Evolutionary conservation across 1,140 invertebrate genomes (phyloP), one percentile per base, ranked within the genome.

Genomic region (Microvelia longipes): DNA sequence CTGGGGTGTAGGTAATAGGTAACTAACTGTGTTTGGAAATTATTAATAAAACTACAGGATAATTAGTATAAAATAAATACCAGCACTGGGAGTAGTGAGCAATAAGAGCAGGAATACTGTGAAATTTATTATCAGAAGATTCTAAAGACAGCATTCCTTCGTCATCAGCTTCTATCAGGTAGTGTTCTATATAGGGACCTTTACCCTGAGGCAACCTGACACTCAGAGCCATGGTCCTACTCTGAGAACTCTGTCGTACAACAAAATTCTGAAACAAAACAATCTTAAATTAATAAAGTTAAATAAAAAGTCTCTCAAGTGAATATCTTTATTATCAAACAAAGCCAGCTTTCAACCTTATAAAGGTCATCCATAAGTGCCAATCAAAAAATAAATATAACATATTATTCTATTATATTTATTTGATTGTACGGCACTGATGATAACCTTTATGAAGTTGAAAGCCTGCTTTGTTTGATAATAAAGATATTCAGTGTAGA

Each of bases 171-270:
- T 96, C 93, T 66, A 98, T 94, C 70, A 98, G 84, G 81, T 97
- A 98, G 80, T 98, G 94, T 77, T 97, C 94, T 72, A 96, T 93
- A 79, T 94, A 92, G 2, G 92, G 90, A 2, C 91, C 91, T 75
- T 90, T 91, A 75, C 90, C 88, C 27, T 86, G 84, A 0, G 92
- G 92, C 73, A 96, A 81, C 65, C 93, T 87, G 27, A 97, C 93
- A 28, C 93, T 95, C 66, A 98, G 85, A 24, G 95, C 94, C 91
- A 96, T 94, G 26, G 94, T 95, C 74, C 92, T 88, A 2, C 87
- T 86, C 77, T 94, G 92, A 77, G 92, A 96, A 13, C 94, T 96
- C 76, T 94, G 91, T 27, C 95, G 85, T 5, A 97, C 93, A 5
- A 97, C 92, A 77, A 97, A 97, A 77, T 91, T 92, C 91, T 94